Percentiles rank a stretch among this genome's conserved stretches.
Evolutionary conservation across 2,113 vertebrate species (phyloP).

Genomic region (Pollachius pollachius): DNA sequence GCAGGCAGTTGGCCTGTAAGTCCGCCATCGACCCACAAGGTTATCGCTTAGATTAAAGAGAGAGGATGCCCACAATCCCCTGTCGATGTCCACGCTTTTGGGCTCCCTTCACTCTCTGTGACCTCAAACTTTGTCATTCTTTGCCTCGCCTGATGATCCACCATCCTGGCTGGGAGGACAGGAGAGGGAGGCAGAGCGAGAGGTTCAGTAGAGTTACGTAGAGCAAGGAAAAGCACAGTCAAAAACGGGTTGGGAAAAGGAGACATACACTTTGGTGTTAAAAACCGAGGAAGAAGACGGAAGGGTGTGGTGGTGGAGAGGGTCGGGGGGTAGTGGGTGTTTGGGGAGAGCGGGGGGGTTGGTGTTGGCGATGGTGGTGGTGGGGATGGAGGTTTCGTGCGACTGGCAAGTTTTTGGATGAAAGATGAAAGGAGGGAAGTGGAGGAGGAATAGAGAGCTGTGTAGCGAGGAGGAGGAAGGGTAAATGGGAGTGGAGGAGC

Average conservation of each 20-base stretch:
- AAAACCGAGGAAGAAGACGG: slow-evolving; percentile 53
- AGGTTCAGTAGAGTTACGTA: no score
- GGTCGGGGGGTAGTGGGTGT: no score
- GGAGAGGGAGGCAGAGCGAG: background rate
- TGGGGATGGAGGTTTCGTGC: slow-evolving; percentile 19
- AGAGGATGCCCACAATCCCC: background rate
- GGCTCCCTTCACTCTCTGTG: slow-evolving; percentile 34
- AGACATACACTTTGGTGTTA: slow-evolving; percentile 57
- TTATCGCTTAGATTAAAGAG: slow-evolving; percentile 38
- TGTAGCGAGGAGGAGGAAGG: slow-evolving; percentile 56
- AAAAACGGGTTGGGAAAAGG: slow-evolving; percentile 54
- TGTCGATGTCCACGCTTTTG: slow-evolving; percentile 32
- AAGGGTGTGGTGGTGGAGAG: slow-evolving; percentile 10
- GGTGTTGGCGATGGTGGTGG: no score
- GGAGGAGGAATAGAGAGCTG: slow-evolving; percentile 60
- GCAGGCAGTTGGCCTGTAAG: no score
- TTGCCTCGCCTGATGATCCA: slow-evolving; percentile 54
- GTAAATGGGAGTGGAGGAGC: slow-evolving; percentile 71
- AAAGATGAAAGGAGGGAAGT: slow-evolving; percentile 68
- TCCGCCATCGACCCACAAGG: slow-evolving; percentile 25
- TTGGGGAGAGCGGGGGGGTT: no score
- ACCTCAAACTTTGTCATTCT: slow-evolving; percentile 56
- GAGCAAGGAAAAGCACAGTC: slow-evolving; percentile 32
- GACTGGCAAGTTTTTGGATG: slow-evolving; percentile 69
- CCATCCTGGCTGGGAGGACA: slow-evolving; percentile 33